Conservation (phyloP, 2,888 invertebrate species). For the Scelioninae gen. 2 region DNA sequence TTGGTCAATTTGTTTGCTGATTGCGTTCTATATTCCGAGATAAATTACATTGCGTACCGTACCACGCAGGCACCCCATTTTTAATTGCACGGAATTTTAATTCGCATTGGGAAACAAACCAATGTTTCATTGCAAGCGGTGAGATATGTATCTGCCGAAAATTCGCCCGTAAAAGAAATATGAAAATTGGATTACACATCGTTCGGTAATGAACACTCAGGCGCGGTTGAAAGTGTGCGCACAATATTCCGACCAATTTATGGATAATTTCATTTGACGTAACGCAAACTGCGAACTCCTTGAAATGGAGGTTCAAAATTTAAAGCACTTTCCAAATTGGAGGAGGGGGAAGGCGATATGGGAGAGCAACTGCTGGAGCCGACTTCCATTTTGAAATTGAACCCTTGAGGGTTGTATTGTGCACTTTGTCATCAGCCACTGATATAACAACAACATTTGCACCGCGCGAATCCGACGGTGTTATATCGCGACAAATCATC, state of each 20-base stretch:
- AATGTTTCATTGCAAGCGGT: background rate
- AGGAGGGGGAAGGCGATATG: constrained; percentile 27
- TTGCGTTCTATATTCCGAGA: no score
- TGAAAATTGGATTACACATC: constrained; percentile 14
- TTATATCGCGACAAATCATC: constrained; percentile 48
- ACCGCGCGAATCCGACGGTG: constrained; percentile 15
- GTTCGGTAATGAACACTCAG: constrained; percentile 7
- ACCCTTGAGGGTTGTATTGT: constrained; percentile 62
- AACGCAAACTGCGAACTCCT: constrained; percentile 38
- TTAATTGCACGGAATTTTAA: constrained; percentile 1
- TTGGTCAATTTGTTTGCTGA: no score
- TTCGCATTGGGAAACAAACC: constrained; percentile 8
- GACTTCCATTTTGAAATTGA: constrained; percentile 64
- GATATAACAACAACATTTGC: constrained; percentile 61
- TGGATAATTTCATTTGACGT: constrained; percentile 43
- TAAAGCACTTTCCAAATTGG: constrained; percentile 50
- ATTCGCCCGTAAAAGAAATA: constrained; percentile 4
- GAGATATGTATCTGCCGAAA: constrained; percentile 5
- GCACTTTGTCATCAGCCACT: constrained; percentile 54
- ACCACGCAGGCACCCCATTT: background rate
- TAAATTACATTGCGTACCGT: no score
- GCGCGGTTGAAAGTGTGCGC: background rate
- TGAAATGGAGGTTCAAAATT: constrained; percentile 44
- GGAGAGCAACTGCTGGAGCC: constrained; percentile 27
- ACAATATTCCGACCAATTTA: constrained; percentile 33